phyloP scores from a whole-genome alignment of 2,113 vertebrate genomes.

The Hippocampus zosterae region DNA sequence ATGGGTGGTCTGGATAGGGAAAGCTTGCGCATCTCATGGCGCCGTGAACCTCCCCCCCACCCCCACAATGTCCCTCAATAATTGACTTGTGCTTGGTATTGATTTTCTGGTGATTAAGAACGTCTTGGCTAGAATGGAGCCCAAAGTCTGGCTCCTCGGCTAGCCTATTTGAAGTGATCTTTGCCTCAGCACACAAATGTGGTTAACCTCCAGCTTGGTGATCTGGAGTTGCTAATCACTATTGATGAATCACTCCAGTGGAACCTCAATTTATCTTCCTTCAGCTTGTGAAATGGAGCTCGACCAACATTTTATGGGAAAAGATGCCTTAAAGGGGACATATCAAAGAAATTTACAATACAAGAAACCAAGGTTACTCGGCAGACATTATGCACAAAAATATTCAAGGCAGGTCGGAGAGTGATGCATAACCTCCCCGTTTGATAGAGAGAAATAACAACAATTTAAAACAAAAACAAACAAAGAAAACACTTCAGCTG shows the following conservation, averaged over 20 bases:
- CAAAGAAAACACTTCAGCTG: not conserved
- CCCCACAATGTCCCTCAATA: slow-evolving; percentile 37
- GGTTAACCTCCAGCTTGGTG: slow-evolving; percentile 39
- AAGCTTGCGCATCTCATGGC: slow-evolving; percentile 36
- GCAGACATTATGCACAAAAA: not conserved
- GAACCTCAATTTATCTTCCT: not conserved
- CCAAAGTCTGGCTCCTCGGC: slow-evolving; percentile 27
- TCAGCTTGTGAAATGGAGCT: not conserved
- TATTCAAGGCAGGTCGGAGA: not conserved
- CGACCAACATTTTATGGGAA: not conserved
- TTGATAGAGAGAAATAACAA: not conserved
- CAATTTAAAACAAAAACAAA: not conserved
- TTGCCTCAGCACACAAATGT: slow-evolving; percentile 28
- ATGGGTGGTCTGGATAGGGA: slow-evolving; percentile 50
- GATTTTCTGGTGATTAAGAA: slow-evolving; percentile 68
- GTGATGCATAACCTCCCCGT: not conserved
- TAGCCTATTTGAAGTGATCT: slow-evolving; percentile 36
- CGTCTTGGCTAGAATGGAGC: slow-evolving; percentile 41
- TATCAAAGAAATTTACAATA: not conserved
- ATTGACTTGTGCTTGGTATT: slow-evolving; percentile 63
- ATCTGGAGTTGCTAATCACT: slow-evolving; percentile 43
- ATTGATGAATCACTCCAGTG: slow-evolving; percentile 28
- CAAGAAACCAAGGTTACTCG: not conserved
- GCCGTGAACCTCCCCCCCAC: not conserved
- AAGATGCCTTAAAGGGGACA: not conserved